A percentile compares a stretch with the other conserved stretches of the same genome.
These are phyloP conservation scores for Bradysia coprophila DNA, from an alignment of 1,140 invertebrate species.

Conservation along the genomic window DNA sequence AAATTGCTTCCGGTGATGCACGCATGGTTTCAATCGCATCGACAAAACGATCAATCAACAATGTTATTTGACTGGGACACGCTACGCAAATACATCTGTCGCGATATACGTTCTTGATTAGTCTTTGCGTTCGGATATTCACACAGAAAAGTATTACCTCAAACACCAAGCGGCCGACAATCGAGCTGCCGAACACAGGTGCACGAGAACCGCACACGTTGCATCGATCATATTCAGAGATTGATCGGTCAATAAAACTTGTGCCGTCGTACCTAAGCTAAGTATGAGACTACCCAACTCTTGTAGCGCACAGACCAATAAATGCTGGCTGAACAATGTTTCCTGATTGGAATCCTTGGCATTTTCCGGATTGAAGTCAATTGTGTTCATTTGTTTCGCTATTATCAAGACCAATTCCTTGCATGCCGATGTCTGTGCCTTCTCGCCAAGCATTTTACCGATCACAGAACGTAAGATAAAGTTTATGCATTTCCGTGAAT, in stretches of 20 bases:
- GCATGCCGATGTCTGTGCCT: conserved; percentile 86
- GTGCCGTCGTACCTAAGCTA: conserved; percentile 79
- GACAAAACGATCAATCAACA: conserved; percentile 75
- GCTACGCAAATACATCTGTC: conserved; percentile 72
- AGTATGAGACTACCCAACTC: conserved; percentile 74
- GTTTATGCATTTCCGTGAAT: conserved; percentile 91
- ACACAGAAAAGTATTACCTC: conserved; percentile 7
- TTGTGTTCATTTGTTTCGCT: conserved; percentile 86
- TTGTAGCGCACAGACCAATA: conserved; percentile 84
- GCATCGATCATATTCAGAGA: conserved; percentile 48
- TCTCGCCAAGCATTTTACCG: conserved; percentile 88
- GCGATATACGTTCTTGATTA: too few species aligned
- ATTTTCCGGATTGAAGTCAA: conserved; percentile 79
- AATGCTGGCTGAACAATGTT: conserved; percentile 82
- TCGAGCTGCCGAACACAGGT: conserved; percentile 81
- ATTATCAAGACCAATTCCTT: conserved; percentile 88
- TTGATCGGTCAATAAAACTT: conserved; percentile 71
- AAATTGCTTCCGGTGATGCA: conserved; percentile 82
- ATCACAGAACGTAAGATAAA: conserved; percentile 85
- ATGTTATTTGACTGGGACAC: conserved; percentile 83
- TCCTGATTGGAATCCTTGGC: conserved; percentile 77
- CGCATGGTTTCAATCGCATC: conserved; percentile 74
- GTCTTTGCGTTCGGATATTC: too few species aligned
- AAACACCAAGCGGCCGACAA: conserved; percentile 90
- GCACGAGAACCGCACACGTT: conserved; percentile 48